These are phyloP conservation scores for Gracilinanus agilis DNA, from an alignment of 2,113 vertebrate genomes.

Conservation along the genomic window DNA sequence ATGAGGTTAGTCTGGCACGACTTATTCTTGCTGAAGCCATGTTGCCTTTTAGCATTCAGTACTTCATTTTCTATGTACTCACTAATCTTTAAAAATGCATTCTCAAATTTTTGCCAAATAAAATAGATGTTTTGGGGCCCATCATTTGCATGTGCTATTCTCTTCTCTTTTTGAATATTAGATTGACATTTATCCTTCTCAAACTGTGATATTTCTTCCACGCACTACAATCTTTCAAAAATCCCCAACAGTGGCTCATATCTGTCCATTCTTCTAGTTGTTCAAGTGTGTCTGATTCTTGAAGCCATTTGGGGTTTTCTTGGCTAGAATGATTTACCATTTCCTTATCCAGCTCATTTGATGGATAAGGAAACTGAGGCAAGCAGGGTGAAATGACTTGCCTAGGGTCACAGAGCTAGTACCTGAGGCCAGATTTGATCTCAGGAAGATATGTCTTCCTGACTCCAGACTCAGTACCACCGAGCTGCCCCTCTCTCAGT, in stretches of 20 bases:
- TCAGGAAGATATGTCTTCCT: no score
- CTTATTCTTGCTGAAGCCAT: background rate
- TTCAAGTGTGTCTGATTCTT: no score
- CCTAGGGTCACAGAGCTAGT: no score
- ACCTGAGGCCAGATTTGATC: no score
- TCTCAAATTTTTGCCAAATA: background rate
- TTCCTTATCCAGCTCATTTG: no score
- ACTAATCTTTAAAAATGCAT: background rate
- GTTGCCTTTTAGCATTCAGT: background rate
- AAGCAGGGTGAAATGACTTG: no score
- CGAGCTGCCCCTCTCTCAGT: background rate
- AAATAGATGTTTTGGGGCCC: background rate
- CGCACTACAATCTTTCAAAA: background rate
- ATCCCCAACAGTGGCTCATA: background rate
- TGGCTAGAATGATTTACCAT: no score
- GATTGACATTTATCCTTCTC: background rate
- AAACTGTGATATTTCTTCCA: background rate
- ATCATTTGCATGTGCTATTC: background rate
- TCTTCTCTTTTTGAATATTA: background rate
- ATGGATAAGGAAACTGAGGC: no score
- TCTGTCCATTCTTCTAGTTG: background rate
- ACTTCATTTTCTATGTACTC: background rate
- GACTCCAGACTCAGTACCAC: no score
- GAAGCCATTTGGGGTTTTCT: no score
- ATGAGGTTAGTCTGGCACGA: background rate